Conservation (phyloP, 2,888 invertebrate genomes). For the Drosophila neonasuta region DNA sequence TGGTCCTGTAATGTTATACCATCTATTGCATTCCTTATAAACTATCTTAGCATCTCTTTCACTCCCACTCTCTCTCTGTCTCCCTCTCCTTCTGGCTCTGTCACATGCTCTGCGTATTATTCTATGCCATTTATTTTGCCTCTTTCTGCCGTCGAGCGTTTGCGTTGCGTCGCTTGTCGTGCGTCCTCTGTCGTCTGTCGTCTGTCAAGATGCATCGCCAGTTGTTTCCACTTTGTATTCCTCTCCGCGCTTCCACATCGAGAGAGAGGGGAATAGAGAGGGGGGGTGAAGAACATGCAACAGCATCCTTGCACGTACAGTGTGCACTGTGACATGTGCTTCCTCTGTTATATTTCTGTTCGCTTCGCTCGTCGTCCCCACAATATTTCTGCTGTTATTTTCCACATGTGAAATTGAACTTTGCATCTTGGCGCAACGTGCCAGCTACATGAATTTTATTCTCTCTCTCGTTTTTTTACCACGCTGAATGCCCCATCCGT, state of each 20-base stretch:
- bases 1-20: conserved; percentile 20
- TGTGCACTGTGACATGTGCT: conserved; percentile 70
- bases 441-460: conserved; percentile 52
- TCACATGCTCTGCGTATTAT: conserved; percentile 16
- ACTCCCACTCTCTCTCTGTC: conserved; percentile 1
- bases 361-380: conserved; percentile 19
- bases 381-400: conserved; percentile 62
- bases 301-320: conserved; percentile 50
- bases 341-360: conserved; percentile 70
- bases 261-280: too few relatives aligned
- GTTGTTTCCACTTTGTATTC: conserved; percentile 53
- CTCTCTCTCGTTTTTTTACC: conserved; percentile 14
- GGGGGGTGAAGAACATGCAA: conserved; percentile 15
- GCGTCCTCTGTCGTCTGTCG: conserved; percentile 53
- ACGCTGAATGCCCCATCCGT: conserved; percentile 22
- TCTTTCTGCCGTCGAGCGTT: conserved; percentile 16
- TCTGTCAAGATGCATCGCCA: conserved; percentile 65
- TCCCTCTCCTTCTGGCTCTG: conserved; percentile 4
- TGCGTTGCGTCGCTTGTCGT: conserved; percentile 1
- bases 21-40: conserved; percentile 21
- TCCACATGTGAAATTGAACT: conserved; percentile 77
- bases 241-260: conserved; percentile 1
- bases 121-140: conserved; percentile 48
- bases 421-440: conserved; percentile 73
- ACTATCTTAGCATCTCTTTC: background rate